Base-by-base conservation (phyloP, 2,113 vertebrate species). In the Ammospiza nelsoni region DNA sequence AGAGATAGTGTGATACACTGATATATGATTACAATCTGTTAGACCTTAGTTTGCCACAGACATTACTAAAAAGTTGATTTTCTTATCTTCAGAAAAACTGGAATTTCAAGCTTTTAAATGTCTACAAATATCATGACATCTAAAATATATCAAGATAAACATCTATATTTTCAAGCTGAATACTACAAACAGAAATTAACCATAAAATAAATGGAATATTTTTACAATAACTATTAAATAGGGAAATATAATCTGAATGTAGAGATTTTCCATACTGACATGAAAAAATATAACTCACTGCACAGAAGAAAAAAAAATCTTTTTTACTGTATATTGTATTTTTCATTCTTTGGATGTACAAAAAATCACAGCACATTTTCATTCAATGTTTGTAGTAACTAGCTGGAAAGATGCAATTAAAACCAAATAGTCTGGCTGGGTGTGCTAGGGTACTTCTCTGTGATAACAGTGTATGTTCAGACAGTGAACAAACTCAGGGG, bases 251-350 rank as follows among this genome's bases (percentile, higher is more conserved):
- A 69, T 35, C 29, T 24, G 12, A 10, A 85, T 74, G 22, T 9
- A 39, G n/a, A 51, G 5, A 39, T 51, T 80, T 80, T 89, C 33
- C 17, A 41, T 22, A 25, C 8, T n/a, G 39, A 44, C 11, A 23
- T 44, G 28, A 54, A 29, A 83, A 84, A 79, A 62, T 58, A 54
- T 46, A 20, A 63, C 31, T 54, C 24, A 35, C 6, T 14, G 43
- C 4, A 25, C 1, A 48, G 37, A 80, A 37, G 6, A 35, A 35
- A 68, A 79, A 79, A 43, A 20, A 5, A 0, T 4, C 0, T 12
- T 74, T 81, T 68, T 81, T 33, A 31, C 46, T 37, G 7, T 14
- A 69, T 63, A 22, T 55, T 25, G 5, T 46, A 63, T 49, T 58
- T 76, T 51, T 46, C 5, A 49, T 14, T 51, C 11, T 62, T 86